Evolutionary conservation across 2,888 invertebrate species (phyloP), one percentile per base, ranked within the genome.

Genomic region (Lycia hirtaria): DNA sequence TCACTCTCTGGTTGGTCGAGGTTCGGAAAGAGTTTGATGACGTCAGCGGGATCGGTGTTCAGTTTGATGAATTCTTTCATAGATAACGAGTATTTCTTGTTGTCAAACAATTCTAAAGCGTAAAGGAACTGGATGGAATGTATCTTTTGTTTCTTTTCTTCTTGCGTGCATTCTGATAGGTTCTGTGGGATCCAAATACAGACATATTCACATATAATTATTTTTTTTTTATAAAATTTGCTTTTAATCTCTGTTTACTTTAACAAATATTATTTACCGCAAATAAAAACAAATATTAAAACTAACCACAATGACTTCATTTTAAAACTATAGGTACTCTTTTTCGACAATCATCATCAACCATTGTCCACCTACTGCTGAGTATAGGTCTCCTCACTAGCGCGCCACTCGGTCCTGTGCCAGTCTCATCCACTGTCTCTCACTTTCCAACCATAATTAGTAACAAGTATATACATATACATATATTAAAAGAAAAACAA

Each of bases 11-110:
- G 67, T 48, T 78, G 95, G 43, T 97, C 93, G 44, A 99, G 89
- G 78, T 97, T 97, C 0, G 99, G 99, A 87, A 98, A 99, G 24
- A 99, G 90, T 60, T 97, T 95, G 62, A 99, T 98, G 7, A 99
- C 99, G 80, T 98, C 97, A 38, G 97, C 96, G 0, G 99, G 98
- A 89, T 99, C 98, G 3, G 98, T 98, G 69, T 96, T 96, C 0
- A 99, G 92, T 79, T 97, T 96, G 3, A 95, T 92, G 83, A 99
- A 99, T 76, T 98, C 96, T 51, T 95, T 94, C 97, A 99, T 98
- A 0, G 99, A 97, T 68, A 97, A 96, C 7, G 95, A 93, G 80
- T 97, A 99, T 70, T 96, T 94, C 78, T 97, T 97, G 75, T 96
- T 96, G 50, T 95, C 95, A 83, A 99, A 99, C 7, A 99, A 89